These are phyloP conservation scores for Phragmatobia fuliginosa DNA, from an alignment of 2,888 invertebrate species.

Conservation along the genomic window DNA sequence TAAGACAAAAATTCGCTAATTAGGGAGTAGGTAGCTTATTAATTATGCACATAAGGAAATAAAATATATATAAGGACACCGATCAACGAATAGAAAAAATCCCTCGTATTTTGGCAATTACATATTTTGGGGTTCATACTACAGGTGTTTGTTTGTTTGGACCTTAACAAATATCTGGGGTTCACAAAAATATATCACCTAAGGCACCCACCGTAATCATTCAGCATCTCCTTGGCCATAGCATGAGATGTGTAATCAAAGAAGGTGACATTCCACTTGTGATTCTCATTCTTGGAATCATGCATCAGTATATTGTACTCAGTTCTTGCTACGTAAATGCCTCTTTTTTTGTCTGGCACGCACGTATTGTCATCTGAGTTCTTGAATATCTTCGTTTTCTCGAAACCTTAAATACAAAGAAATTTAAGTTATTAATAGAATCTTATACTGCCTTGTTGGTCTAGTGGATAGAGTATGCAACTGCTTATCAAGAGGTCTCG, in stretches of 20 bases:
- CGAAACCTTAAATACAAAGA: slow-evolving; percentile 70
- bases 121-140: background rate
- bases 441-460: no score
- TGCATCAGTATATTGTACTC: slow-evolving; percentile 98
- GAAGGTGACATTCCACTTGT: slow-evolving; percentile 98
- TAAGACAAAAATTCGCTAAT: background rate
- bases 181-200: background rate
- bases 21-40: background rate
- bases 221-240: slow-evolving; percentile 91
- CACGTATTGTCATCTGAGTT: slow-evolving; percentile 88
- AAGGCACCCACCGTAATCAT: slow-evolving; percentile 90
- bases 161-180: background rate
- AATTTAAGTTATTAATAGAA: slow-evolving; percentile 7
- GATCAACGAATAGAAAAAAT: background rate
- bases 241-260: slow-evolving; percentile 96
- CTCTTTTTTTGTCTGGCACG: slow-evolving; percentile 89
- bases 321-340: slow-evolving; percentile 94
- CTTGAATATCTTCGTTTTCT: slow-evolving; percentile 79
- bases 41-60: background rate
- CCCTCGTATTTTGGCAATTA: background rate
- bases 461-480: no score
- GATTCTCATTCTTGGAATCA: slow-evolving; percentile 90
- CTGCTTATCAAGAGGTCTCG: no score
- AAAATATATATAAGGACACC: background rate
- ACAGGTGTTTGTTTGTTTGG: background rate